phyloP scores from a whole-genome alignment of 2,888 invertebrate species.

The Synanthedon myopaeformis region DNA sequence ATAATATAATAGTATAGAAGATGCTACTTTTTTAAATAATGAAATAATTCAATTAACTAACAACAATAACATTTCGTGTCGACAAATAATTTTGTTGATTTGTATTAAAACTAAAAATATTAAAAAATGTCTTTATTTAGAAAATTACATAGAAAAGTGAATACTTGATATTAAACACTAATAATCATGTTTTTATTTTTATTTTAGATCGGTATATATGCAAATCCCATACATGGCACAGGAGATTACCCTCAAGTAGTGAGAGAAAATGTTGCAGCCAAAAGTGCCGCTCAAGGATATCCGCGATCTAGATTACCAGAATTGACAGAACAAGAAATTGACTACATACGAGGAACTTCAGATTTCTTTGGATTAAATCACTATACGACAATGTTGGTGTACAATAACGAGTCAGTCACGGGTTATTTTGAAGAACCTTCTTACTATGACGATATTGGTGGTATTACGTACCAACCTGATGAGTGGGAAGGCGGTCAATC shows the following conservation, averaged over 20 bases:
- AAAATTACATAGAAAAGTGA: too few species aligned
- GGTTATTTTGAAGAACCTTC: constrained; percentile 18
- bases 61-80: too few species aligned
- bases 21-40: too few species aligned
- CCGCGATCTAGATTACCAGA: constrained; percentile 67
- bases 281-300: constrained; percentile 70
- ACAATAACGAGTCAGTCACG: constrained; percentile 20
- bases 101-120: too few species aligned
- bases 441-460: constrained; percentile 21
- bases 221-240: constrained; percentile 54
- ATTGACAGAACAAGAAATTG: constrained; percentile 71
- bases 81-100: too few species aligned
- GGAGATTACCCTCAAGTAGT: constrained; percentile 74
- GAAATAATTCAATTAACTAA: too few species aligned
- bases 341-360: constrained; percentile 61
- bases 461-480: constrained; percentile 6
- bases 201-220: constrained; percentile 65
- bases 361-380: constrained; percentile 80
- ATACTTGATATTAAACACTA: too few species aligned
- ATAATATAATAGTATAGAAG: too few species aligned
- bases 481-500: constrained; percentile 15
- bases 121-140: too few species aligned
- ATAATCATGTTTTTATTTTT: background rate
- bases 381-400: background rate
- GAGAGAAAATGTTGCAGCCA: constrained; percentile 63